phyloP scores from a whole-genome alignment of 2,888 invertebrate genomes.

The Cataglyphis cursor region DNA sequence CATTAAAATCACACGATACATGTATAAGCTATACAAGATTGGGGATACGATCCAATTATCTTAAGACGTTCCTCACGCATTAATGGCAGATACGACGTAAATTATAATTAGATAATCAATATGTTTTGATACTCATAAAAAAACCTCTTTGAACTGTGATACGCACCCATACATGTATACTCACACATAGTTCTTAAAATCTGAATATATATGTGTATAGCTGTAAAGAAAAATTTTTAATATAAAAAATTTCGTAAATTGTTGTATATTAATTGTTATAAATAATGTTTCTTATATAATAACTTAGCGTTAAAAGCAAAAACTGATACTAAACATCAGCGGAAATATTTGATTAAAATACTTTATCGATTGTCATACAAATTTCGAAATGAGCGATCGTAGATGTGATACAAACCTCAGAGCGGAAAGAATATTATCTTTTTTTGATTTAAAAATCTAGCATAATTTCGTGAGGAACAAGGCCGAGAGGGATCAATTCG shows the following conservation, averaged over 20 bases:
- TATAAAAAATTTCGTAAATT: neutral
- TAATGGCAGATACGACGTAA: slow-evolving; percentile 24
- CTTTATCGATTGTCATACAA: neutral
- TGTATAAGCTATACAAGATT: neutral
- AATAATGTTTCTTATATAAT: neutral
- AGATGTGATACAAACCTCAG: neutral
- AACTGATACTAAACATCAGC: neutral
- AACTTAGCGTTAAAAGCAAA: neutral
- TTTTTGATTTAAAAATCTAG: neutral
- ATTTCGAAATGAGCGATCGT: neutral
- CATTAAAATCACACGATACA: slow-evolving; percentile 45
- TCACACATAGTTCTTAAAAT: neutral
- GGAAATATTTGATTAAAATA: neutral
- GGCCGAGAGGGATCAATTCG: slow-evolving; percentile 63
- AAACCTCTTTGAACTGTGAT: slow-evolving; percentile 1
- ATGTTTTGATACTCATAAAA: slow-evolving; percentile 9
- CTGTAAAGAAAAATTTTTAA: neutral
- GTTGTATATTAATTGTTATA: neutral
- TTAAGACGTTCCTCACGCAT: slow-evolving; percentile 24
- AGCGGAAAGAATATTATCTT: slow-evolving; percentile 14
- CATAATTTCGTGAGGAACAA: slow-evolving; percentile 44
- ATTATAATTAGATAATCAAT: slow-evolving; percentile 48
- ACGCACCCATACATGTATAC: neutral
- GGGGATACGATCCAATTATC: slow-evolving; percentile 31
- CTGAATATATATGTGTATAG: too few species aligned